Conservation (phyloP, 2,888 invertebrate genomes). For the Synergus laeviventris region DNA sequence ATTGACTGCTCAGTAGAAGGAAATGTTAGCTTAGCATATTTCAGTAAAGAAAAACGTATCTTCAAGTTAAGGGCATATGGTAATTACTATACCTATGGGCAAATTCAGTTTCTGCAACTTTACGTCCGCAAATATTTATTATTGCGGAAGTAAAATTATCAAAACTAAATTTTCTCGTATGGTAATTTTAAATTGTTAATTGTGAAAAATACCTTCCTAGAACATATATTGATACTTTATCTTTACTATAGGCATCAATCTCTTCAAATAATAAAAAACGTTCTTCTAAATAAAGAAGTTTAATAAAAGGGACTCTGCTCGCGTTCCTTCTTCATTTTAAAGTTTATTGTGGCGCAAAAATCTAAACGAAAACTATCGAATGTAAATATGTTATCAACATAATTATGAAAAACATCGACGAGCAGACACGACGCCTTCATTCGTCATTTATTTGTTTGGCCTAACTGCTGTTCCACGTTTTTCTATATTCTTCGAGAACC, state of each 20-base stretch:
- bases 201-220: neutral
- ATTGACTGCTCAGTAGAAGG: neutral
- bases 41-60: neutral
- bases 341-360: neutral
- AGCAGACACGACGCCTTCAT: slow-evolving; percentile 41
- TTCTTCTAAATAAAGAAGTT: slow-evolving; percentile 39
- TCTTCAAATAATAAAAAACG: neutral
- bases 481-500: slow-evolving; percentile 50
- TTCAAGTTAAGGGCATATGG: too few species aligned
- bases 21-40: slow-evolving; percentile 9
- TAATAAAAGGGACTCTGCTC: slow-evolving; percentile 21
- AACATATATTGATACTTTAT: neutral
- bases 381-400: slow-evolving; percentile 19
- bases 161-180: too few species aligned
- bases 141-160: too few species aligned
- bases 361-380: slow-evolving; percentile 42
- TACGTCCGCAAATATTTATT: too few species aligned
- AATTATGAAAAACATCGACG: slow-evolving; percentile 47
- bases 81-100: too few species aligned
- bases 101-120: too few species aligned
- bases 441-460: slow-evolving; percentile 52
- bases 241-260: slow-evolving; percentile 6
- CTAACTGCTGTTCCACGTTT: slow-evolving; percentile 56
- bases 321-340: slow-evolving; percentile 4
- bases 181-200: neutral